Evolutionary conservation across 2,888 invertebrate species (phyloP), one percentile per base, ranked within the genome.

Genomic region (Stegophylla sp.): DNA sequence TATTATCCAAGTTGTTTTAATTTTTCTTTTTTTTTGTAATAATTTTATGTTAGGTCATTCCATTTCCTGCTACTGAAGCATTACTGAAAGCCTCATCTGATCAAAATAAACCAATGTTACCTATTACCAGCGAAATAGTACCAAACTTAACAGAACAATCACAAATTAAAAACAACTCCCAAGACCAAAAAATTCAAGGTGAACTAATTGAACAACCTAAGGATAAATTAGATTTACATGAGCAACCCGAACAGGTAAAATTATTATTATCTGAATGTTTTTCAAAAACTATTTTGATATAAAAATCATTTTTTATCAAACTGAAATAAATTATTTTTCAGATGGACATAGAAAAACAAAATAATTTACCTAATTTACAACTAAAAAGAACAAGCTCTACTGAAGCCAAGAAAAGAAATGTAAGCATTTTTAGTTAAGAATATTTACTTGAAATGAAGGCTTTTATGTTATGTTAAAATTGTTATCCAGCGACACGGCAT

Each of bases 361-460:
- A 56, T 3, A 20, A 63, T 45, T 45, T 73, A 61, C 10, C 17
- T 41, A 63, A 63, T 48, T 23, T 34, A 63, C 9, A 17, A 28
- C 28, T 20, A 17, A 75, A 75, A 51, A 75, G 63, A 75, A 64
- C 63, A 63, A 51, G 12, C 48, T 17, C 41, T 23, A 10, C 12
- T 17, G 1, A 17, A 17, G 1, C 17, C 0, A 10, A 9, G 2
- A 59, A 41, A 26, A 23, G 23, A 72, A 56, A 41, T n/a, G 72
- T 69, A 69, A 53, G 51, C 20, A 56, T 20, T 56, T 12, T 34
- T n/a, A n/a, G n/a, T n/a, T n/a, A n/a, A n/a, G n/a, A n/a, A n/a
- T n/a, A n/a, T n/a, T n/a, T n/a, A n/a, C n/a, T n/a, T n/a, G n/a
- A n/a, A n/a, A n/a, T n/a, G n/a, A n/a, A n/a, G n/a, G n/a, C n/a